Base-by-base conservation (phyloP, 2,797 vertebrate genomes). In the Rhinophrynus dorsalis region DNA sequence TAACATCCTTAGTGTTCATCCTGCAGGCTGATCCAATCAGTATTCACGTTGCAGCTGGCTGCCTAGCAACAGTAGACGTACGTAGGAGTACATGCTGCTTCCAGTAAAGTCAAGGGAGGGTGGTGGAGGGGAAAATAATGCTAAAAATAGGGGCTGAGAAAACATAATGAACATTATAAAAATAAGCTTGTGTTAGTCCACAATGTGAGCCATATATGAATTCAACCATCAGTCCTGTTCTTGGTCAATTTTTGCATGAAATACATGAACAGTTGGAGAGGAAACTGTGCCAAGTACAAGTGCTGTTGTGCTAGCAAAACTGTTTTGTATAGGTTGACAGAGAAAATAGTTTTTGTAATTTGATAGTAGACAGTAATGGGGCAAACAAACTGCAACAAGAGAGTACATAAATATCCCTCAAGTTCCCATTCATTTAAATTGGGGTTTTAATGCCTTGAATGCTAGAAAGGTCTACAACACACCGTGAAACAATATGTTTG, bases 1-100 rank as follows among this genome's bases (percentile, higher is more conserved):
- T 67, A 73, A 52, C 35, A 60, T 52, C 70, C 59, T 73, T 54
- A 33, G 35, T 33, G 47, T 70, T 80, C 80, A 81, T 82, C 83
- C 84, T 83, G 79, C 81, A 67, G 80, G 74, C 81, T 86, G 78
- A 80, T 82, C 89, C 89, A 90, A 89, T 84, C 64, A 74, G 26
- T 66, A 77, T 77, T 58, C 75, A 78, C 76, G 65, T 83, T 72
- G 85, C 90, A 89, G 81, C 84, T 77, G 82, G 94, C 94, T 95
- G 85, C 94, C 82, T 92, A 86, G 94, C 93, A 94, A 96, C 94
- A 1, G 65, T 73, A 80, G 79, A 74, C 79, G 82, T 85, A 81
- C 79, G 81, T 73, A 73, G 70, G 70, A 83, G 67, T 62, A 74
- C 83, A 75, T 75, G 74, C 73, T 85, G 26, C 72, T 78, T 73